phyloP scores from a whole-genome alignment of 2,113 vertebrate species.

The Piprites chloris region DNA sequence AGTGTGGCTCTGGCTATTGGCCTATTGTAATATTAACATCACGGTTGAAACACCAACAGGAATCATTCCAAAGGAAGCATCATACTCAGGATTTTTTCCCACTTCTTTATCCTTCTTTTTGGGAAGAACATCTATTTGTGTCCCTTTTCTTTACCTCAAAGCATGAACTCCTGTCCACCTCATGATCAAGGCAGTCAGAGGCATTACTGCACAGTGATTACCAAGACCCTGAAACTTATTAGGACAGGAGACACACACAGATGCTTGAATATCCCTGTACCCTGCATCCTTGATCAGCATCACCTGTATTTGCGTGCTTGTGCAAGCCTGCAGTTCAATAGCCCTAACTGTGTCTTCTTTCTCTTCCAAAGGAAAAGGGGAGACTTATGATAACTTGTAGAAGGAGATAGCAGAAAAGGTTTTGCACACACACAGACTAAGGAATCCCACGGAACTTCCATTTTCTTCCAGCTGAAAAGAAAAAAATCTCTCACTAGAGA shows the following conservation, averaged over 20 bases:
- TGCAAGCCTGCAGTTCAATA: neutral
- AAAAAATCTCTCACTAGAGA: neutral
- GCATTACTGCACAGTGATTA: rapidly evolving
- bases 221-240: neutral
- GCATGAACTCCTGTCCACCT: neutral
- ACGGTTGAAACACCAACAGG: rapidly evolving
- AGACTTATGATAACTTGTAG: neutral
- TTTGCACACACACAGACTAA: neutral
- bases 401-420: neutral
- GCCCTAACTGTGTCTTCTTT: neutral
- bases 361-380: too few relatives aligned
- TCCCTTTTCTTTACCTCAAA: neutral
- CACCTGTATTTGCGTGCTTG: neutral
- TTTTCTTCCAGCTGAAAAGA: neutral
- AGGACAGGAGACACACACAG: rapidly evolving
- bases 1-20: neutral
- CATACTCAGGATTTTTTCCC: neutral
- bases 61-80: neutral
- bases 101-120: neutral
- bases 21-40: neutral
- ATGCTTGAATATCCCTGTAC: neutral
- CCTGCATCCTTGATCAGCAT: neutral
- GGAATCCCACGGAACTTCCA: neutral
- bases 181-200: neutral
- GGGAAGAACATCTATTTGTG: neutral